phyloP scores from a whole-genome alignment of 2,113 vertebrate genomes.

The Lepus europaeus region DNA sequence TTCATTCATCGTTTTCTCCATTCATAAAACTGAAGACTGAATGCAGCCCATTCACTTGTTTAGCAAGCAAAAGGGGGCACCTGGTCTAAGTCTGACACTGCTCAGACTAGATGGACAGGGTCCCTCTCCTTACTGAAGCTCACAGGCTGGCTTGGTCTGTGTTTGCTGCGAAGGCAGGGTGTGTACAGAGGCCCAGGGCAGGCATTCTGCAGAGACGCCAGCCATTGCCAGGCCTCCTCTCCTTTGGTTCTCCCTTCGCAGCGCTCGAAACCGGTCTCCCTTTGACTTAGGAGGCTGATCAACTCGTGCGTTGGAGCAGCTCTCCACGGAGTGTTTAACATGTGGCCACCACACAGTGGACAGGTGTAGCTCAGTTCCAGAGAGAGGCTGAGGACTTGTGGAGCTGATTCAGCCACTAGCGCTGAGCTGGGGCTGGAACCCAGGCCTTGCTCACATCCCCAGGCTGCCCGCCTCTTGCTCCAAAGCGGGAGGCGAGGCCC shows the following conservation, averaged over 20 bases:
- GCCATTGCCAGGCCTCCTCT: too few species aligned
- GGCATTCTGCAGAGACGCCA: too few species aligned
- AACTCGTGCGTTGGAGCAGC: background rate
- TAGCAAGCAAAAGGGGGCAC: background rate
- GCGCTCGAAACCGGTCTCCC: background rate
- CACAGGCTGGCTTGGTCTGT: background rate
- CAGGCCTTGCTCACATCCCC: background rate
- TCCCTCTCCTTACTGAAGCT: background rate
- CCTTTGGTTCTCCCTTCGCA: background rate
- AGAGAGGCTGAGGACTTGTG: background rate
- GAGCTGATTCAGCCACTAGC: background rate
- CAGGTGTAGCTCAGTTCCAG: background rate
- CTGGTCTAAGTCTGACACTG: background rate
- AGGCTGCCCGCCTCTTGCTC: background rate
- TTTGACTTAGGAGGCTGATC: background rate
- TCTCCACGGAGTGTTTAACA: background rate
- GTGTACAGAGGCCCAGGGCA: background rate
- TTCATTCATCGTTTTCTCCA: background rate
- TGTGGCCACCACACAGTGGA: background rate
- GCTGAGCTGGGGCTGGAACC: background rate
- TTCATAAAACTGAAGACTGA: background rate
- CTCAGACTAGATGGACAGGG: background rate
- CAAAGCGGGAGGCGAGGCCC: background rate
- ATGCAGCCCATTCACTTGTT: background rate
- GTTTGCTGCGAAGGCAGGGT: background rate